Base-by-base conservation (phyloP, 92 coral and sea anemone species). In the Epizoanthus illoricatus region DNA sequence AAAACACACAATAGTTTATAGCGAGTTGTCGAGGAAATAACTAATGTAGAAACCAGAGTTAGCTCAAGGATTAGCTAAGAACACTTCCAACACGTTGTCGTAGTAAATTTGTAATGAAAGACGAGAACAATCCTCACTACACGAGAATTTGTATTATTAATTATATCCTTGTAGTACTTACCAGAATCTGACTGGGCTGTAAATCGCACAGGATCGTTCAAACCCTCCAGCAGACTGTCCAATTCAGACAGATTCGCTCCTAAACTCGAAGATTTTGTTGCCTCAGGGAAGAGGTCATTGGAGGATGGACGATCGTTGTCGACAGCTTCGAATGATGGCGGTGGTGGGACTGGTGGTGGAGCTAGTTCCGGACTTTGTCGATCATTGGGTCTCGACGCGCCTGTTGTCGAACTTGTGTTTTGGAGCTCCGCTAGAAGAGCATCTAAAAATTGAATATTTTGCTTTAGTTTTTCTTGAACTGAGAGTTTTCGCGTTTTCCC, bases 371-470 rank as follows among this genome's bases (percentile, higher is more conserved):
- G 94, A 19, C 94, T 90, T 7, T 85, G 88, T 85, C 98, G 80
- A 45, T 94, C 97, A 66, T 90, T 92, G 45, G 68, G 55, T 5
- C 65, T 57, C 42, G 91, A 23, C 65, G 84, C 80, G 58, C 83
- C 84, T 3, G 91, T 69, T 42, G 86, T 84, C 13, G 92, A 87
- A 59, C 88, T 91, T 9, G 94, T 93, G 40, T 94, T 94, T 85
- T 93, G 97, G 78, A 93, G 90, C 86, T 93, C 97, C 65, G 97
- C 97, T 57, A 93, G 76, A 55, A 93, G 80, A 18, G 97, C 97
- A 91, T 93, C 97, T 93, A 93, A 71, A 91, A 93, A 93, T 93
- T 93, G 92, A 93, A 93, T 93, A 79, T 93, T 93, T 63, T 86
- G 86, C 59, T 91, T 93, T 75, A 93, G 91, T 87, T 91, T 93